Evolutionary conservation across 2,797 vertebrate species (phyloP).

Genomic region (Acanthurus leucopareius): DNA sequence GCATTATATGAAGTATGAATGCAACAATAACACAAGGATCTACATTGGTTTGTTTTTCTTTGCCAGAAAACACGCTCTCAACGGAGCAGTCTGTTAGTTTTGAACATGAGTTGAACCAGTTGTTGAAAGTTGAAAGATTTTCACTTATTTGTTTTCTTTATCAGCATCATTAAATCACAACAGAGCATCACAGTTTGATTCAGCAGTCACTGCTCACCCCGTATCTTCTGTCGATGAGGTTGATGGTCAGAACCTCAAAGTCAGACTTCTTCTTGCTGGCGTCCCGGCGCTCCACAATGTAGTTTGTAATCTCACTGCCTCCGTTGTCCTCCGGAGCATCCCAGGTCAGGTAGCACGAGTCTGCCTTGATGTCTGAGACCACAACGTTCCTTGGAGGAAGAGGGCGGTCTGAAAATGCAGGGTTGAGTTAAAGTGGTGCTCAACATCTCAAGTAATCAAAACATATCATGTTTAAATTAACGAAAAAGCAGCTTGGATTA

Average conservation of each 20-base stretch:
- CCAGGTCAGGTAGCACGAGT: conserved; percentile 97
- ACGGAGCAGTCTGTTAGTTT: too few relatives aligned
- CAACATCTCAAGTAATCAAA: not conserved
- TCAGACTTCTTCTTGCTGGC: conserved; percentile 97
- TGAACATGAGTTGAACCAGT: too few relatives aligned
- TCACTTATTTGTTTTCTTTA: not conserved
- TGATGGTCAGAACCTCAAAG: conserved; percentile 92
- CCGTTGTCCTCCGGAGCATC: conserved; percentile 96
- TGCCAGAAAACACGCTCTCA: too few relatives aligned
- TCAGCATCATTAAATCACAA: not conserved
- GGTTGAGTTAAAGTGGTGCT: not conserved
- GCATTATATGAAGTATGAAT: too few relatives aligned
- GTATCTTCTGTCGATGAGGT: conserved; percentile 91
- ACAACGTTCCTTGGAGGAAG: conserved; percentile 92
- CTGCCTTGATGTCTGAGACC: conserved; percentile 93
- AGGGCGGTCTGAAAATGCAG: conserved; percentile 89
- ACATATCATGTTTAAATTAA: not conserved
- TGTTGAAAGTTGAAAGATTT: too few relatives aligned
- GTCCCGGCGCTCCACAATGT: conserved; percentile 93
- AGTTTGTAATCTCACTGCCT: conserved; percentile 97
- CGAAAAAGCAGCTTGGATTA: not conserved
- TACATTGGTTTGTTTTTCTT: not conserved
- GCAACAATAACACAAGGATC: not conserved
- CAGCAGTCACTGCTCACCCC: conserved; percentile 79
- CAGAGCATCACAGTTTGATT: not conserved